Conservation (phyloP, 2,888 invertebrate genomes). For the Drosophila lutescens region DNA sequence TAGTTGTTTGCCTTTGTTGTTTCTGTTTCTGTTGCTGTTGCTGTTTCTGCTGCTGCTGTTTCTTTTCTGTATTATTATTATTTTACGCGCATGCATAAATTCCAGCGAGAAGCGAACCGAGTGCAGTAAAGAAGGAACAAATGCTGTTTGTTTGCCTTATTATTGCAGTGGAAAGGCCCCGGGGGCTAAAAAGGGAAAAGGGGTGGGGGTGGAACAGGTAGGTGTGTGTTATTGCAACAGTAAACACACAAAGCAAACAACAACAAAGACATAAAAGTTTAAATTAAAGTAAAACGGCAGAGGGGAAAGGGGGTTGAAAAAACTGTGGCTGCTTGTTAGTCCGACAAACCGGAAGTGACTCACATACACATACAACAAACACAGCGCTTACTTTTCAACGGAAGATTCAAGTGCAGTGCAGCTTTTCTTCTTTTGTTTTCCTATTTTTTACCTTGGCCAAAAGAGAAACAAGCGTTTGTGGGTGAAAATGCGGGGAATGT, state of each 20-base stretch:
- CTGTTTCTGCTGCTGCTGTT: slow-evolving; percentile 11
- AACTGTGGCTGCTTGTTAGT: slow-evolving; percentile 54
- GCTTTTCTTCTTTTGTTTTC: slow-evolving; percentile 46
- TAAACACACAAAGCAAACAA: slow-evolving; percentile 51
- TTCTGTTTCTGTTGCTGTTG: background rate
- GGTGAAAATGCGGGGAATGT: background rate
- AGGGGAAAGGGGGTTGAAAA: background rate
- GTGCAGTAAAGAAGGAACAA: slow-evolving; percentile 34
- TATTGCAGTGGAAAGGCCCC: slow-evolving; percentile 32
- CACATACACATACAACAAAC: slow-evolving; percentile 10
- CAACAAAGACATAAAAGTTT: slow-evolving; percentile 49
- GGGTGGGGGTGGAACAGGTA: slow-evolving; percentile 15
- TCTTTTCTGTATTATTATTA: slow-evolving; percentile 62
- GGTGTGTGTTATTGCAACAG: slow-evolving; percentile 62
- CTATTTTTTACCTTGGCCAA: background rate
- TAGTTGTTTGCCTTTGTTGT: slow-evolving; percentile 23
- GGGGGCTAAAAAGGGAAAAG: background rate
- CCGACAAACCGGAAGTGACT: slow-evolving; percentile 62
- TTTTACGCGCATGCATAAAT: slow-evolving; percentile 68
- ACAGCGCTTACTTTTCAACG: slow-evolving; percentile 11
- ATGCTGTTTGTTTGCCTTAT: slow-evolving; percentile 43
- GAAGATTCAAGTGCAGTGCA: slow-evolving; percentile 55
- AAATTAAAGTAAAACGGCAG: slow-evolving; percentile 58
- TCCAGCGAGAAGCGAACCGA: slow-evolving; percentile 30
- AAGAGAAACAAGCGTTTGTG: background rate